Evolutionary conservation across 2,797 vertebrate species (phyloP).

Genomic region (Myiotriccus ornatus): DNA sequence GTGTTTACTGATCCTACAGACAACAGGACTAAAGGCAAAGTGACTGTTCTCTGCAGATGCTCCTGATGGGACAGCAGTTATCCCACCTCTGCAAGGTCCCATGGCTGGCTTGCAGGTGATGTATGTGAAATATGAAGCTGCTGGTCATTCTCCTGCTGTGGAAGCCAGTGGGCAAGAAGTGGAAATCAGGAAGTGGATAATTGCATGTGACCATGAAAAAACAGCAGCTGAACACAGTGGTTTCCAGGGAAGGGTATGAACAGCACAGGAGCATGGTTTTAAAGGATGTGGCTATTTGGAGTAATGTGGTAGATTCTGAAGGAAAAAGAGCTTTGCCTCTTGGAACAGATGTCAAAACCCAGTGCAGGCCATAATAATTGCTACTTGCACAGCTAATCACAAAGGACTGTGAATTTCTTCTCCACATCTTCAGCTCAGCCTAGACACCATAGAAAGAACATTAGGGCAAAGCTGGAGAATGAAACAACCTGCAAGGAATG

Average conservation of each 20-base stretch:
- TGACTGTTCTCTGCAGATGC: background rate
- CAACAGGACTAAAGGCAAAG: background rate
- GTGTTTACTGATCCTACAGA: background rate
- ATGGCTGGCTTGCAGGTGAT: background rate
- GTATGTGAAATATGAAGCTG: background rate
- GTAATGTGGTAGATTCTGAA: conserved; percentile 3
- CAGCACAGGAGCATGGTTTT: conserved; percentile 12
- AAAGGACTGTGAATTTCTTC: background rate
- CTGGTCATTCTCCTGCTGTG: background rate
- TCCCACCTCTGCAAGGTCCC: background rate
- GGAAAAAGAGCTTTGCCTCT: conserved; percentile 10
- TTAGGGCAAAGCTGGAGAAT: background rate
- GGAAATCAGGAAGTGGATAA: background rate
- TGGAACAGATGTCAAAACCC: background rate
- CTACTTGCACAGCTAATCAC: background rate
- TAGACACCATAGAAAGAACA: background rate
- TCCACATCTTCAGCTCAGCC: background rate
- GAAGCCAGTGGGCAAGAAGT: background rate
- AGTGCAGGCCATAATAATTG: background rate
- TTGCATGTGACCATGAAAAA: background rate
- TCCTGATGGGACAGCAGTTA: background rate
- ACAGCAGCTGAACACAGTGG: background rate
- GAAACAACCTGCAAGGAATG: background rate
- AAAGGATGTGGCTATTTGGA: conserved; percentile 32
- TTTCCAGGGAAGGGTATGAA: background rate